Conservation (phyloP, 2,797 vertebrate genomes). For the Enteromius argenteus region DNA sequence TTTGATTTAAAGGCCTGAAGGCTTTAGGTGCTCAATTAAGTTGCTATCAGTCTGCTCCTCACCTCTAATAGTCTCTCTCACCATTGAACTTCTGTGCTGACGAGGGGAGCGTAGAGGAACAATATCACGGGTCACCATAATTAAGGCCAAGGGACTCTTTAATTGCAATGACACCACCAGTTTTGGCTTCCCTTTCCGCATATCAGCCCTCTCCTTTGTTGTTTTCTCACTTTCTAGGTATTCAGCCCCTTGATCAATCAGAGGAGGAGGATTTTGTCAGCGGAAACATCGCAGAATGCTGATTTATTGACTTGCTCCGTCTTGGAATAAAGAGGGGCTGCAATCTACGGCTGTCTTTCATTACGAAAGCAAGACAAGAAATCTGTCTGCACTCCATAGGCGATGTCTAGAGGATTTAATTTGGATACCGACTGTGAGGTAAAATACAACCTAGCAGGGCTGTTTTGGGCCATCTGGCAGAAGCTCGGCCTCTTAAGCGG, state of each 20-base stretch:
- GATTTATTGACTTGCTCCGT: conserved; percentile 66
- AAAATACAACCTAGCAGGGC: conserved; percentile 78
- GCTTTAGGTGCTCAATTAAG: conserved; percentile 99
- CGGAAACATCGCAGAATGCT: conserved; percentile 50
- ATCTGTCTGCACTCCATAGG: conserved; percentile 74
- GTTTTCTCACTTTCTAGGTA: conserved; percentile 77
- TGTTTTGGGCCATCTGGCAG: conserved; percentile 78
- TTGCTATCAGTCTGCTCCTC: conserved; percentile 94
- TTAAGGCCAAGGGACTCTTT: conserved; percentile 97
- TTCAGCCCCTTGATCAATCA: conserved; percentile 86
- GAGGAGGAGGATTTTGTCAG: conserved; percentile 69
- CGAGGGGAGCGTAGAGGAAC: conserved; percentile 71
- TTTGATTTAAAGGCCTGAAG: conserved; percentile 97
- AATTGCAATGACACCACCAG: conserved; percentile 96
- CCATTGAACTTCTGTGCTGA: conserved; percentile 86
- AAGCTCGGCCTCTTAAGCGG: conserved; percentile 76
- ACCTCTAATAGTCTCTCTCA: conserved; percentile 95
- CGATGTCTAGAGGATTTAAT: conserved; percentile 78
- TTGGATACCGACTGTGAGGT: conserved; percentile 75
- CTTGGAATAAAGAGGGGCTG: conserved; percentile 61
- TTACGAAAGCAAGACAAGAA: conserved; percentile 70
- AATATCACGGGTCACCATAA: conserved; percentile 92
- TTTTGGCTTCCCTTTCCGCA: conserved; percentile 85
- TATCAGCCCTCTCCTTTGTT: conserved; percentile 83
- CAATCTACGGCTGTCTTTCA: conserved; percentile 64